Base-by-base conservation (phyloP, 2,113 vertebrate genomes). In the Cyphomyrus discorhynchus region DNA sequence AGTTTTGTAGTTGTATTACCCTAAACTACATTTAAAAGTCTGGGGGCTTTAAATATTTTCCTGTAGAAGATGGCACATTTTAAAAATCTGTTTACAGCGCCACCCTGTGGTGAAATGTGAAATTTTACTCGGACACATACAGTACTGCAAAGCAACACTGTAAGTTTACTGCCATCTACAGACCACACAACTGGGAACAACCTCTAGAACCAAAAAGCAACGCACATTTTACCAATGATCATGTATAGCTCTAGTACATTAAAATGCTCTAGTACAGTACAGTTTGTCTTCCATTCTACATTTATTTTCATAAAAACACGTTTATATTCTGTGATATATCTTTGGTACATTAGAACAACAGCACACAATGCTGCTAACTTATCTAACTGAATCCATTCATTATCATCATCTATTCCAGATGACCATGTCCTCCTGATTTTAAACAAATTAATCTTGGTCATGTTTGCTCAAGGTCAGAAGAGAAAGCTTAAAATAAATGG, bases 41-140 rank as follows among this genome's bases (percentile, higher is more conserved):
- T 87, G 13, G 11, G 50, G 19, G 31, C 9, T 77, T 15, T 9
- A 77, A 74, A 88, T 77, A 42, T 88, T 49, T 24, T 31, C 27
- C 77, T 0, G 5, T 49, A 49, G 9, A 42, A 77, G 74, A 42
- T 2, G 13, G 27, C 35, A 35, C 10, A 24, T 84, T 46, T 21
- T 84, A 13, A 13, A 4, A 19, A 24, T n/a, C 45, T 84, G 53
- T 42, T 31, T 74, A 89, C 19, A 89, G 89, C 90, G 24, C 91
- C 91, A 56, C 90, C 91, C 88, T 39, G 83, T 92, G 91, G 91
- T 56, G 39, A 88, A 3, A 15, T 24, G 9, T n/a, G 39, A 80
- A 87, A 47, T 17, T 49, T 66, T 50, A 86, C n/a, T 82, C n/a
- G 1, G 8, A 70, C 31, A 87, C 35, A 39, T 9, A n/a, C n/a